Base-by-base conservation (phyloP, 2,113 vertebrate genomes). In the Myotis lucifugus region DNA sequence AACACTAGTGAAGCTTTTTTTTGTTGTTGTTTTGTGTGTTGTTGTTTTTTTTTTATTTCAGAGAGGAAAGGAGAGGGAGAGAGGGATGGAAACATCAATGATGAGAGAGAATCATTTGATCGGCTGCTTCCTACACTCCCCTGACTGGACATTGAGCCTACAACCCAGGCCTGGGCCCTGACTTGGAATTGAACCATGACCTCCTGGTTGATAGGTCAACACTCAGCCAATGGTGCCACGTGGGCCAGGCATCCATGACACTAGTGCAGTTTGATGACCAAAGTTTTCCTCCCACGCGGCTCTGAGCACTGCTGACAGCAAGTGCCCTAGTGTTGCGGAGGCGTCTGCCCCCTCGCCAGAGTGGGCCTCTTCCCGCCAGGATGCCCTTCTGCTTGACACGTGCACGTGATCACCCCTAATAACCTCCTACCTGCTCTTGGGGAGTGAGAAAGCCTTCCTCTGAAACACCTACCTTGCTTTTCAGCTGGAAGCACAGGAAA, bases 401-500 rank as follows among this genome's bases (percentile, higher is more conserved):
- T 42, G 91, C 73, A 85, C 72, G 61, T 89, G 69, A 95, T 87
- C 74, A 61, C 59, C 76, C 79, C 81, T 90, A 96, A 98, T 97
- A 97, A 98, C 97, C 91, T 97, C 97, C 97, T 96, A 86, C 97
- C 79, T 96, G 87, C 91, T 97, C 96, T 98, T 97, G 98, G 95
- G 96, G 96, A 83, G 97, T 97, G 96, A 97, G 97, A 97, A 98
- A 98, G 97, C 89, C 97, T 98, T 98, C 97, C 96, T 98, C 95
- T 96, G 97, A 98, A 97, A 97, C 95, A 97, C 90, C 96, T 97
- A 97, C 95, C 97, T 98, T 97, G 97, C 97, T 96, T 98, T 95
- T 98, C 96, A 98, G 96, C 98, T 97, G 97, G 96, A 93, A 96
- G 96, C 96, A 96, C 97, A 96, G 95, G 98, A 98, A 98, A 97